phyloP scores from a whole-genome alignment of 2,113 vertebrate genomes.

The Nycticryphes semicollaris region DNA sequence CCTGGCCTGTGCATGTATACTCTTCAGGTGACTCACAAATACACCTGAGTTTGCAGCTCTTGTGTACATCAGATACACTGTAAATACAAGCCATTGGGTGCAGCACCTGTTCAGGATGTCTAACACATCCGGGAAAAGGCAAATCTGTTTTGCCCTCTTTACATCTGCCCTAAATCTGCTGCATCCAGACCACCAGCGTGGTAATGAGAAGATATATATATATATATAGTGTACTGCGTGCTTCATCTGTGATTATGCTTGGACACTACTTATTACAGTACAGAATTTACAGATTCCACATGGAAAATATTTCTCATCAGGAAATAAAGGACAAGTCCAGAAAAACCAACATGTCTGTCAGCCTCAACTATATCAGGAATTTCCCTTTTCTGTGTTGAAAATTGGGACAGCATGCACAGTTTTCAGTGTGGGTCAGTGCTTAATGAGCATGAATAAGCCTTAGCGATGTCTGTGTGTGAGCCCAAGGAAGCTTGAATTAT shows the following conservation, averaged over 20 bases:
- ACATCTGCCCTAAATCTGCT: not conserved
- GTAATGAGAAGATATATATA: not conserved
- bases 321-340: not conserved
- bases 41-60: not conserved
- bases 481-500: conserved; percentile 25
- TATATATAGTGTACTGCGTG: too few relatives aligned
- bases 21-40: not conserved
- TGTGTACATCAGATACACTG: not conserved
- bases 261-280: not conserved
- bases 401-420: not conserved
- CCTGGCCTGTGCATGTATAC: not conserved
- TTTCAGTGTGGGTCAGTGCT: not conserved
- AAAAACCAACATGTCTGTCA: not conserved
- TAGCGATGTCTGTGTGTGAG: not conserved
- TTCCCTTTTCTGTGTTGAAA: not conserved
- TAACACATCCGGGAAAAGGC: not conserved
- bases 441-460: not conserved
- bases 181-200: not conserved
- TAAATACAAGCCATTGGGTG: not conserved
- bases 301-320: not conserved
- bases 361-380: not conserved
- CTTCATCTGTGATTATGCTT: not conserved
- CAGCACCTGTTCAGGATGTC: not conserved
- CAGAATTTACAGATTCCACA: not conserved
- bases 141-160: not conserved